Evolutionary conservation across 2,797 vertebrate genomes (phyloP), one percentile per base, ranked within the genome.

Genomic region (Eulemur albifrons): DNA sequence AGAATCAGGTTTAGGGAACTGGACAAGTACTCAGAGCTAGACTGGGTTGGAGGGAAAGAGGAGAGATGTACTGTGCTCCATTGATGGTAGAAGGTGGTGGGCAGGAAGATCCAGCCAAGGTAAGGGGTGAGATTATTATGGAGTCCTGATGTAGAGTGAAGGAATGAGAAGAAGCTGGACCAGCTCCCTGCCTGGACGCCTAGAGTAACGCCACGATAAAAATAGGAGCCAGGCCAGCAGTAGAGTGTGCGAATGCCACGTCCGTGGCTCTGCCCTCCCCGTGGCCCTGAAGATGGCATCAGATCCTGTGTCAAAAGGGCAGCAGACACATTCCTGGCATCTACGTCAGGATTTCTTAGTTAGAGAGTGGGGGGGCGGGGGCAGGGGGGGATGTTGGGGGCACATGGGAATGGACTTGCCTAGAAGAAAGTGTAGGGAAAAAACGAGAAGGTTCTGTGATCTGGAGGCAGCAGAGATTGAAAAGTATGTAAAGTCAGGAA

Each of bases 191-290:
- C 96, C 97, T 93, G 88, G 96, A 96, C 95, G 82, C 14, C 86
- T 96, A 98, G 98, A 97, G 97, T 96, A 96, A 85, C 81, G 96
- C 18, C 8, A 25, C 0, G 25, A 93, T 98, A 98, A 98, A 98
- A 98, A 98, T 98, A 98, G 0, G 0, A 1, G 0, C 65, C 38
- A n/a, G 48, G 69, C 94, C 14, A 0, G 92, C 90, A 52, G 6
- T 0, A 0, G 96, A 61, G 32, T 45, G 1, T 0, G 4, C 23
- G 0, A 0, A 59, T 83, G 94, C 93, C 92, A 87, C 43, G 45
- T 96, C 96, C 35, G 0, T 0, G 4, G 1, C 25, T 75, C 92
- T 98, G 98, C 89, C 97, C 94, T 97, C 73, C 0, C 13, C 10
- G 1, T 65, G 84, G 75, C 97, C 97, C 86, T 1, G 0, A 30